These are phyloP conservation scores for Xanthostigma xanthostigma DNA, from an alignment of 2,888 invertebrate species.

Conservation along the genomic window DNA sequence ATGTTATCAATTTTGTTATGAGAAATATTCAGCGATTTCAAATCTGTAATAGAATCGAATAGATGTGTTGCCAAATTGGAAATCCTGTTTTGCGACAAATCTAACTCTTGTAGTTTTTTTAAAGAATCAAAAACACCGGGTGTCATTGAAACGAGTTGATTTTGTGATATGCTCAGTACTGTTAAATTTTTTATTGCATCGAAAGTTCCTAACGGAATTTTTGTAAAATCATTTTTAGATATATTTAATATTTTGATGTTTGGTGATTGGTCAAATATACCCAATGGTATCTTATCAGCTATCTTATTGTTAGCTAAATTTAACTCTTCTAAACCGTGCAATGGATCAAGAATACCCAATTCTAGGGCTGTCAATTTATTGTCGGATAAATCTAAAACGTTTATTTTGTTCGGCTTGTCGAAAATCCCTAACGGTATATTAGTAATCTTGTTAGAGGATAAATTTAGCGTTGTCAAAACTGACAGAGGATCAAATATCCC, in stretches of 20 bases:
- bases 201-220: neutral
- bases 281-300: neutral
- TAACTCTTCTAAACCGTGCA: slow-evolving; percentile 9
- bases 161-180: no score
- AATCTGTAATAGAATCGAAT: slow-evolving; percentile 9
- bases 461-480: slow-evolving; percentile 11
- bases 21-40: slow-evolving; percentile 14
- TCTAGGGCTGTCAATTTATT: slow-evolving; percentile 11
- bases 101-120: slow-evolving; percentile 10
- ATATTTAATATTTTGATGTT: slow-evolving; percentile 8
- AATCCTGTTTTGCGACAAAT: slow-evolving; percentile 13
- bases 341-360: slow-evolving; percentile 14
- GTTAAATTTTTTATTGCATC: neutral
- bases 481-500: slow-evolving; percentile 13
- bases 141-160: slow-evolving; percentile 2
- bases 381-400: slow-evolving; percentile 11
- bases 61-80: slow-evolving; percentile 8
- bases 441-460: slow-evolving; percentile 12
- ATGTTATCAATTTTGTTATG: slow-evolving; percentile 11
- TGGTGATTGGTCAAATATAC: slow-evolving; percentile 1
- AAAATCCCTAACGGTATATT: slow-evolving; percentile 12
- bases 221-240: neutral
- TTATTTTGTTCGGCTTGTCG: slow-evolving; percentile 11
- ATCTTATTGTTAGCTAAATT: slow-evolving; percentile 13
- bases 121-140: slow-evolving; percentile 12